These are phyloP conservation scores for Tipula confusa DNA, from an alignment of 2,888 invertebrate species.

Conservation along the genomic window DNA sequence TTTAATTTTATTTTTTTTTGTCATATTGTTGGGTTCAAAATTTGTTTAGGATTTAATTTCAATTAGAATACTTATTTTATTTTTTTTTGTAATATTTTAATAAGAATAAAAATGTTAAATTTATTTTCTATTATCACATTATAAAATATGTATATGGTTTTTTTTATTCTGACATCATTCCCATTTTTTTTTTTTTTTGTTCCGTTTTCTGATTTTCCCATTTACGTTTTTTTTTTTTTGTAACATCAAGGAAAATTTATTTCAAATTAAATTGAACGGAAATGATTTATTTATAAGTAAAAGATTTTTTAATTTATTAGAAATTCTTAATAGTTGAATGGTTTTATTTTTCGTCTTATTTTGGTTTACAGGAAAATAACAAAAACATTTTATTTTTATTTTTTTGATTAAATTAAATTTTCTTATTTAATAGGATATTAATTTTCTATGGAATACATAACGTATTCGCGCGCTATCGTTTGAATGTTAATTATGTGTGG, in stretches of 20 bases:
- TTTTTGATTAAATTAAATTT: conserved; percentile 25
- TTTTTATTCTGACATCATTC: not conserved
- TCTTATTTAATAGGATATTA: conserved; percentile 20
- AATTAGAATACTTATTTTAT: not conserved
- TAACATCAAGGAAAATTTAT: conserved; percentile 12
- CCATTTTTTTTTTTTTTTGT: not conserved
- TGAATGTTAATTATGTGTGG: conserved; percentile 8
- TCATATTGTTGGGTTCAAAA: not conserved
- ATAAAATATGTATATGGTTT: not conserved
- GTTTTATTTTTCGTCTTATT: not conserved
- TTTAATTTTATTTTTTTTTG: not conserved
- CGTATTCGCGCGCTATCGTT: not conserved
- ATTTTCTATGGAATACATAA: not conserved
- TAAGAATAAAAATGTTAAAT: not conserved
- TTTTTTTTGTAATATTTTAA: not conserved
- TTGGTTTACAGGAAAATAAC: not conserved
- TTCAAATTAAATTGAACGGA: conserved; percentile 25
- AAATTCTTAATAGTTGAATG: conserved; percentile 25
- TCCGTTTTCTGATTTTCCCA: conserved; percentile 20
- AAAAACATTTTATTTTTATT: no score
- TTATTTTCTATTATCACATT: conserved; percentile 3
- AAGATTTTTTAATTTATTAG: conserved; percentile 25
- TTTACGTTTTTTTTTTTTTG: not conserved
- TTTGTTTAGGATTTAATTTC: conserved; percentile 20
- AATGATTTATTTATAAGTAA: conserved; percentile 25